Conservation (phyloP, 2,888 invertebrate species). For the Encarsia formosa region DNA sequence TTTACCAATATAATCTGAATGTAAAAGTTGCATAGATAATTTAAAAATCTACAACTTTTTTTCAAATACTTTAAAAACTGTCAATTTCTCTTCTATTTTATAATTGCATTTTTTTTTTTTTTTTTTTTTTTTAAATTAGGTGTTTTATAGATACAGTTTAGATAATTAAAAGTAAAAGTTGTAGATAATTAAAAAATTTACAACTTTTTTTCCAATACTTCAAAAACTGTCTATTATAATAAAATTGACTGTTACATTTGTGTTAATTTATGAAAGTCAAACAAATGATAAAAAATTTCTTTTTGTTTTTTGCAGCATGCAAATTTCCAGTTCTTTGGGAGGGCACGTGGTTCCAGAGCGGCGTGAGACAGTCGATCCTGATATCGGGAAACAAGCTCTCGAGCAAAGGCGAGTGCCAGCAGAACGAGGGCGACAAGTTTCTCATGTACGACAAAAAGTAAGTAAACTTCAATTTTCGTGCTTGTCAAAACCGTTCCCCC, state of each 20-base stretch:
- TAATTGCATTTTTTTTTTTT: no score
- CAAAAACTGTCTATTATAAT: background rate
- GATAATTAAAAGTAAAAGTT: no score
- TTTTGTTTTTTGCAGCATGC: slow-evolving; percentile 59
- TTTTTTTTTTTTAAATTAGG: no score
- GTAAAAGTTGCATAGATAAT: no score
- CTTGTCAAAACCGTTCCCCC: background rate
- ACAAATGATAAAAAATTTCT: slow-evolving; percentile 5
- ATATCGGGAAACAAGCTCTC: slow-evolving; percentile 78
- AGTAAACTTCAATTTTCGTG: slow-evolving; percentile 54
- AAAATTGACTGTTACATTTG: background rate
- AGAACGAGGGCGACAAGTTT: slow-evolving; percentile 83
- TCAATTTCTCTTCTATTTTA: no score
- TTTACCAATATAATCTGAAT: no score
- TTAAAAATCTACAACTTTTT: no score
- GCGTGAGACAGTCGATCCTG: slow-evolving; percentile 78
- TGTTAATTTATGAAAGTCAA: background rate
- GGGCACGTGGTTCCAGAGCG: slow-evolving; percentile 88
- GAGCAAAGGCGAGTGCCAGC: slow-evolving; percentile 80
- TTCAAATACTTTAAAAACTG: no score
- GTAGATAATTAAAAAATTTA: no score
- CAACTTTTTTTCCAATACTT: no score
- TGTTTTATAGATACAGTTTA: no score
- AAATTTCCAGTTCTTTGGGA: slow-evolving; percentile 80
- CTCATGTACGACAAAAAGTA: slow-evolving; percentile 84